These are phyloP conservation scores for Pygoscelis adeliae DNA, from an alignment of 2,113 vertebrate species.

Conservation along the genomic window DNA sequence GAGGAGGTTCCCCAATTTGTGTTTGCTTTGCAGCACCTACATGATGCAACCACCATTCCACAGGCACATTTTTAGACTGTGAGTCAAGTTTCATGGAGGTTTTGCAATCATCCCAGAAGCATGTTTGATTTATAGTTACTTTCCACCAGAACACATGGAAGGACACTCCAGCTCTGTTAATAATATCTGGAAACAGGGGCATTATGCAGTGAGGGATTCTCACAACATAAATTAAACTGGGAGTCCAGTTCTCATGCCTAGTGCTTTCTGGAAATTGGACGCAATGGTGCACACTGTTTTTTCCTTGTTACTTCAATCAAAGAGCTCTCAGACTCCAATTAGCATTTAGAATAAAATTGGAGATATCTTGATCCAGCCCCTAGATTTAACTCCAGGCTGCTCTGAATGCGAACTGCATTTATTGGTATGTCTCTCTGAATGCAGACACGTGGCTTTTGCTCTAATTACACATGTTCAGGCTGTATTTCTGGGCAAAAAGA, in stretches of 20 bases:
- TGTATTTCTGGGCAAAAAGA: background rate
- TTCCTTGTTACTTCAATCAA: background rate
- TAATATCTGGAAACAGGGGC: slow-evolving; percentile 7
- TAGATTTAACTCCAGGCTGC: background rate
- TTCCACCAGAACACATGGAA: slow-evolving; percentile 7
- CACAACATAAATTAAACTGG: background rate
- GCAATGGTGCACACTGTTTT: background rate
- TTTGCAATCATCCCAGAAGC: slow-evolving; percentile 32
- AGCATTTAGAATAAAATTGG: background rate
- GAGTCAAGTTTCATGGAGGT: slow-evolving; percentile 61
- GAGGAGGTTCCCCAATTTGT: background rate
- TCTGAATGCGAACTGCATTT: background rate
- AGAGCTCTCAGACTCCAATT: background rate
- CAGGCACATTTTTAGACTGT: slow-evolving; percentile 72
- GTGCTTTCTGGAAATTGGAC: background rate
- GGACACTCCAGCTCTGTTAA: background rate
- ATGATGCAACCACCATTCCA: slow-evolving; percentile 30
- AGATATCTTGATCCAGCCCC: background rate
- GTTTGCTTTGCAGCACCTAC: background rate
- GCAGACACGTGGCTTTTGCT: background rate
- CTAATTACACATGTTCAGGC: background rate
- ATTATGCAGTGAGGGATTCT: background rate
- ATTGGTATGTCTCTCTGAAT: background rate
- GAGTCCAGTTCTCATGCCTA: background rate
- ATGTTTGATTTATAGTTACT: slow-evolving; percentile 6